phyloP scores from a whole-genome alignment of 2,797 vertebrate genomes.

The Eulemur coronatus region DNA sequence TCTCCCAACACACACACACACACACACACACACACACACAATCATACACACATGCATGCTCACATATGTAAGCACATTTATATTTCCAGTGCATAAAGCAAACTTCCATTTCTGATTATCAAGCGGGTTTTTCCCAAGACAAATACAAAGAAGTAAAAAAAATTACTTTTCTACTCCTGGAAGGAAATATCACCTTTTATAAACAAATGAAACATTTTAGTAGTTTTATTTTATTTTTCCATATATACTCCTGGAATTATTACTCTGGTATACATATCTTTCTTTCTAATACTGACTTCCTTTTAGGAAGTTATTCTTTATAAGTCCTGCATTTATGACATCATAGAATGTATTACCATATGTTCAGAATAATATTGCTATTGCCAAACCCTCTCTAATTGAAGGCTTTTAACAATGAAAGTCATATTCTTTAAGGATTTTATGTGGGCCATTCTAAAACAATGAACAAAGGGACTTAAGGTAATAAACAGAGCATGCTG shows the following conservation, averaged over 20 bases:
- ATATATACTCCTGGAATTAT: background rate
- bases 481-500: background rate
- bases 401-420: background rate
- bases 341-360: background rate
- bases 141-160: background rate
- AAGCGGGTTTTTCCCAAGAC: background rate
- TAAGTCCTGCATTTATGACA: slow-evolving; percentile 52
- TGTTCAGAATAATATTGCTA: background rate
- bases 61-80: background rate
- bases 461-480: slow-evolving; percentile 26
- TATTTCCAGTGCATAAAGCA: background rate
- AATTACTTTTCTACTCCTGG: background rate
- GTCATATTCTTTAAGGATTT: background rate
- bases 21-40: background rate
- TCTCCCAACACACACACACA: background rate
- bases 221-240: slow-evolving; percentile 32
- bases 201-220: background rate
- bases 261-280: slow-evolving; percentile 27
- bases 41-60: background rate
- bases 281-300: slow-evolving; percentile 40
- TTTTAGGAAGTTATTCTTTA: slow-evolving; percentile 55
- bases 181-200: background rate
- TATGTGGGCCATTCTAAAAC: background rate
- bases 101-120: background rate
- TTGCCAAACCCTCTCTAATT: background rate